Evolutionary conservation across 2,797 vertebrate genomes (phyloP), one percentile per base, ranked within the genome.

Genomic region (Nyctibius grandis): DNA sequence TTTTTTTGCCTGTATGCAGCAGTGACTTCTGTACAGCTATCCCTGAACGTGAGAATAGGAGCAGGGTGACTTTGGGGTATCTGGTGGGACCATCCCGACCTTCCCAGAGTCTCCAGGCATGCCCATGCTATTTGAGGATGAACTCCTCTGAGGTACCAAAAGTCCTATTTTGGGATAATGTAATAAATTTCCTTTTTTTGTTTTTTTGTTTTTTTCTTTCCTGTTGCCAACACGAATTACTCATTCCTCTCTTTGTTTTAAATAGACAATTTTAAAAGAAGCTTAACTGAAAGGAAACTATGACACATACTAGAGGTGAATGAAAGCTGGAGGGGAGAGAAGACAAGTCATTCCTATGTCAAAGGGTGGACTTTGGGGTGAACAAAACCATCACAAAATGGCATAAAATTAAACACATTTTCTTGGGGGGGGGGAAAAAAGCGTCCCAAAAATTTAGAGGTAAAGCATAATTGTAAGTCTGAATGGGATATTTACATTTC

Each of bases 171-270:
- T 60, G 56, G 5, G n/a, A 8, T 57, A 75, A 64, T 4, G 2
- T 19, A 3, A 18, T 16, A 2, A 19, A 38, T 34, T 26, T 12
- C 2, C 19, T 1, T 1, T 11, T 28, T 26, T 23, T 6, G 3
- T 15, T 34, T 17, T 6, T 15, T 3, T 8, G 42, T 51, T 28
- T 28, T 31, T 53, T 31, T 25, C 36, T 22, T 22, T 45, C 1
- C 4, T 18, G 8, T 72, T 38, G 6, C 9, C 9, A 8, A 2
- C 0, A 0, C 1, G 9, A 70, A 68, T 77, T 54, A 34, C 6
- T 28, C 18, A 3, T 34, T 36, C 11, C 12, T 65, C 33, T 26
- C 19, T 65, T 44, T 47, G 10, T 38, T 64, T 57, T 12, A 60
- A 81, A 65, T 4, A 31, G 7, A 9, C 21, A 26, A 63, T 48